Conservation (phyloP, 2,797 vertebrate species). For the Ptychadena robeensis region DNA sequence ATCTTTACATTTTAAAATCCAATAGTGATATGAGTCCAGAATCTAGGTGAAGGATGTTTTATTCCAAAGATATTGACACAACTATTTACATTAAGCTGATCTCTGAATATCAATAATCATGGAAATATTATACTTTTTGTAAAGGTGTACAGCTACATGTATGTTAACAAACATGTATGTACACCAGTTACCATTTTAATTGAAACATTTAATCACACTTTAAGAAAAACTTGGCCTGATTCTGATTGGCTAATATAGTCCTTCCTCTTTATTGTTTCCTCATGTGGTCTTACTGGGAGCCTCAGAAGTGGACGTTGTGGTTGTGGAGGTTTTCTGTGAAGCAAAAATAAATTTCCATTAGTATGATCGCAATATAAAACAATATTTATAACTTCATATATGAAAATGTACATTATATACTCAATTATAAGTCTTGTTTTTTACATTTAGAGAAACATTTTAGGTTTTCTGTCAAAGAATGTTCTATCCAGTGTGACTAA, state of each 20-base stretch:
- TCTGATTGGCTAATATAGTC: not conserved
- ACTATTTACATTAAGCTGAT: not conserved
- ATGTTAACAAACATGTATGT: not conserved
- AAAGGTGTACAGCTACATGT: not conserved
- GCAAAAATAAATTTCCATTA: constrained; percentile 3
- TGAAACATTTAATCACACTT: not conserved
- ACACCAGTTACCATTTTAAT: no score
- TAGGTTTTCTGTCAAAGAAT: no score
- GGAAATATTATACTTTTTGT: not conserved
- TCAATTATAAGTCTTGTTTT: no score
- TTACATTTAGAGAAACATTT: no score
- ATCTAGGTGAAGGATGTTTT: no score
- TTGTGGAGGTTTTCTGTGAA: constrained; percentile 35
- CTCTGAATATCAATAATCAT: not conserved
- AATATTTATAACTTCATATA: no score
- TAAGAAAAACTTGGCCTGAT: not conserved
- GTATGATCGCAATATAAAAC: no score
- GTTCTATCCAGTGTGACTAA: no score
- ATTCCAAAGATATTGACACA: not conserved
- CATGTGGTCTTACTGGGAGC: constrained; percentile 5
- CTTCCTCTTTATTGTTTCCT: constrained; percentile 31
- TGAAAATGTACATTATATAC: no score
- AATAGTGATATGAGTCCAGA: no score
- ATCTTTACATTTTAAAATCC: no score
- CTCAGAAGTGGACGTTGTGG: constrained; percentile 40